Percentiles rank a stretch among this genome's conserved stretches.
Evolutionary conservation across 2,797 vertebrate genomes (phyloP).

Genomic region (Acanthurus leucopareius): DNA sequence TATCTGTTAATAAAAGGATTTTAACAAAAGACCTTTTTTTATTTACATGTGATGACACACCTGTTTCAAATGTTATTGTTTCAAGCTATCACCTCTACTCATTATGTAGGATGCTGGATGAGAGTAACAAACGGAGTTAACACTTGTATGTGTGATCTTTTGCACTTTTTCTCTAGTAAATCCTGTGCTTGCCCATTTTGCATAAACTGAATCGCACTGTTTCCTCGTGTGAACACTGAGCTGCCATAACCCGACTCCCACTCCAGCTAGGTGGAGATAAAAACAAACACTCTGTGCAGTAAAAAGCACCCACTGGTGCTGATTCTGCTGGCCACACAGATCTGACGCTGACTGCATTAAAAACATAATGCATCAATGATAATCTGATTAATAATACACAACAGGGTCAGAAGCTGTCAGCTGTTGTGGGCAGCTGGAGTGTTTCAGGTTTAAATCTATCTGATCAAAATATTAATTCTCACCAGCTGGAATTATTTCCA

Average conservation of each 20-base stretch:
- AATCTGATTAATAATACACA: conserved; percentile 46
- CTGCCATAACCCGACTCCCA: conserved; percentile 58
- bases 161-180: conserved; percentile 17
- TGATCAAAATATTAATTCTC: background rate
- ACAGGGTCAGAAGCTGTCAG: conserved; percentile 11
- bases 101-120: conserved; percentile 19
- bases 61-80: background rate
- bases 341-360: conserved; percentile 36
- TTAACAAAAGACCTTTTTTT: too few species aligned
- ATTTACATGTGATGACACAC: background rate
- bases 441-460: background rate
- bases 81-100: conserved; percentile 9
- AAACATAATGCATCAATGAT: conserved; percentile 45
- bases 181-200: conserved; percentile 23
- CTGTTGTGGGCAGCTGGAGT: conserved; percentile 13
- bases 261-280: conserved; percentile 46
- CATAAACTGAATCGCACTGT: conserved; percentile 27
- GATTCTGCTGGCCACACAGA: conserved; percentile 29
- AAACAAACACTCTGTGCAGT: conserved; percentile 44
- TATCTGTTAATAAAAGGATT: background rate
- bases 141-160: background rate
- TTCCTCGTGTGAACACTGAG: conserved; percentile 41
- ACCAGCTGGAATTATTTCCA: background rate
- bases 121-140: background rate
- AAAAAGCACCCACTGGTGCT: conserved; percentile 24